phyloP scores from a whole-genome alignment of 2,888 invertebrate species.

The Nemoura dubitans region DNA sequence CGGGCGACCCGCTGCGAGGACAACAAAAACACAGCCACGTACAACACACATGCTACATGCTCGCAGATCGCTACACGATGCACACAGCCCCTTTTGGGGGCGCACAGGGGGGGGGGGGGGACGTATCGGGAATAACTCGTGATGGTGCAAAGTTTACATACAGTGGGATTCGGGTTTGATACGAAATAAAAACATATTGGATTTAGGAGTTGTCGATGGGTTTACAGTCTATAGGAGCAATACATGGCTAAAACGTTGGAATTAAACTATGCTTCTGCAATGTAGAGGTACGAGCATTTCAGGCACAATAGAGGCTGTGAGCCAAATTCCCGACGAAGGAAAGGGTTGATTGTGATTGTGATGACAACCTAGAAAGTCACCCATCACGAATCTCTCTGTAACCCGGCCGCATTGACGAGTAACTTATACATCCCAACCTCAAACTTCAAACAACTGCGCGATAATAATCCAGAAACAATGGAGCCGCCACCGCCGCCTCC shows the following conservation, averaged over 20 bases:
- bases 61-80: background rate
- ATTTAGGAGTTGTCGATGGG: background rate
- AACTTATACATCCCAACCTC: background rate
- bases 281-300: no score
- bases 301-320: no score
- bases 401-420: background rate
- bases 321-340: background rate
- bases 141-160: background rate
- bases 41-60: slow-evolving; percentile 34
- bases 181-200: background rate
- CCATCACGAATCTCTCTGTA: background rate
- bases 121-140: background rate
- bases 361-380: background rate
- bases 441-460: background rate
- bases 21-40: slow-evolving; percentile 37
- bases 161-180: background rate
- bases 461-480: background rate
- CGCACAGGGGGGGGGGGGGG: background rate
- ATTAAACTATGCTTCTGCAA: no score
- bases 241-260: no score
- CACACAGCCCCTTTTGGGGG: background rate
- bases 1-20: slow-evolving; percentile 26
- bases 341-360: background rate
- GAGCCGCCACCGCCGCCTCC: no score
- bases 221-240: background rate